Conservation (phyloP, 2,113 vertebrate genomes). For the Oriolus oriolus region DNA sequence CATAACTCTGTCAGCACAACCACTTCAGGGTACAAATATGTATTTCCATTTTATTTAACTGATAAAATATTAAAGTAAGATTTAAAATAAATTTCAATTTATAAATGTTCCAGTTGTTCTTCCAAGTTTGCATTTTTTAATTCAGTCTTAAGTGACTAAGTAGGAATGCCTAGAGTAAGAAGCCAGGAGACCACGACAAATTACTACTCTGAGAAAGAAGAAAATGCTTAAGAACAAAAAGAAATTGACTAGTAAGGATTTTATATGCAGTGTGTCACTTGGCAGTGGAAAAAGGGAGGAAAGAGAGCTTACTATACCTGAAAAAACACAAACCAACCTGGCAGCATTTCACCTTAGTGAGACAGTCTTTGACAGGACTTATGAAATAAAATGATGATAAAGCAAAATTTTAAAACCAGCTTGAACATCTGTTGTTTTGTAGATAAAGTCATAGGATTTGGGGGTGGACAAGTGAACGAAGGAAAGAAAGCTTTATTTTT, state of each 20-base stretch:
- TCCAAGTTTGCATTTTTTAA: background rate
- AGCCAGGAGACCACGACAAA: accelerated
- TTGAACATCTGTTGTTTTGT: background rate
- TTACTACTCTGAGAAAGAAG: background rate
- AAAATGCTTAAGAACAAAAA: background rate
- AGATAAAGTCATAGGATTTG: background rate
- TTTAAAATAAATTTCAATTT: background rate
- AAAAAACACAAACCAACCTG: background rate
- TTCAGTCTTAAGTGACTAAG: background rate
- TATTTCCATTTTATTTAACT: background rate
- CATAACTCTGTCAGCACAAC: background rate
- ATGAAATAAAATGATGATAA: background rate
- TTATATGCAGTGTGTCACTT: background rate
- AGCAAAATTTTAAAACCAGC: background rate
- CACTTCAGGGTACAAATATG: background rate
- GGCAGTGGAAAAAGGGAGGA: background rate
- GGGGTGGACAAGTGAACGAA: background rate
- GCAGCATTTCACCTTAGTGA: background rate
- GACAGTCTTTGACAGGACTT: background rate
- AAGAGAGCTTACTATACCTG: background rate
- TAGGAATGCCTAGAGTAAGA: background rate
- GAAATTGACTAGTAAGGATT: background rate
- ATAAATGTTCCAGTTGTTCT: background rate
- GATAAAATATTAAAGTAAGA: background rate
- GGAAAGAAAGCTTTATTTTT: background rate